phyloP scores from a whole-genome alignment of 2,888 invertebrate species.

The Sussaba pulchella region DNA sequence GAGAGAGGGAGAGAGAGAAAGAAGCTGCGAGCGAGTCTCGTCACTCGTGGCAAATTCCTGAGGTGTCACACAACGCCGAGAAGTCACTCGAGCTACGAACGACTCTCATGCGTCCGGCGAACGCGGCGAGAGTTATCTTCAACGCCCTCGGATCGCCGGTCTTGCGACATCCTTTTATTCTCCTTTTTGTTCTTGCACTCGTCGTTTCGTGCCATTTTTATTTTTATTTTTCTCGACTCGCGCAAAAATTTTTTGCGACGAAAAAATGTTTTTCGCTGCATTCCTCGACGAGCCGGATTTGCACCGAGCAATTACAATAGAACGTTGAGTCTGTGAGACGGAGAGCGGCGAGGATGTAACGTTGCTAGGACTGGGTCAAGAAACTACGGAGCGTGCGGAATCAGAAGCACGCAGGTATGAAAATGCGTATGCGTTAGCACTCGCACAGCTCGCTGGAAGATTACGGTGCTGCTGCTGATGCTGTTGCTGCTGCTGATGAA shows the following conservation, averaged over 20 bases:
- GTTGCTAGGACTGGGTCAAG: neutral
- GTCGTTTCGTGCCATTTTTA: too few species aligned
- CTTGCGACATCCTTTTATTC: too few species aligned
- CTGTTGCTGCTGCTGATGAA: constrained; percentile 6
- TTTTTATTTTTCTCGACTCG: too few species aligned
- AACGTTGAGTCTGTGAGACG: constrained; percentile 3
- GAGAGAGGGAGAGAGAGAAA: constrained; percentile 17
- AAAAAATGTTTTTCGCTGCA: constrained; percentile 20
- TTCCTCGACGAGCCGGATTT: constrained; percentile 60
- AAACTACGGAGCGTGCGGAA: neutral
- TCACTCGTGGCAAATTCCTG: constrained; percentile 60
- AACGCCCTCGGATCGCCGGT: neutral
- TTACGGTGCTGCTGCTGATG: constrained; percentile 1
- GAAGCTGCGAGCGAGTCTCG: constrained; percentile 38
- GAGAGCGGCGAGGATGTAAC: too few species aligned
- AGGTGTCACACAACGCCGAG: constrained; percentile 59
- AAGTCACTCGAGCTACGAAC: constrained; percentile 56
- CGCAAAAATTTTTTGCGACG: constrained; percentile 11
- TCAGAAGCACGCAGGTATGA: neutral
- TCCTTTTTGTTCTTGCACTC: too few species aligned
- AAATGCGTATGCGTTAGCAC: constrained; percentile 7
- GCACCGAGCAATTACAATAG: constrained; percentile 14
- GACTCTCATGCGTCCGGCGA: constrained; percentile 27
- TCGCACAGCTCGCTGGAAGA: constrained; percentile 9
- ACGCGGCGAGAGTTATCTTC: constrained; percentile 25